These are phyloP conservation scores for Andrena dorsata DNA, from an alignment of 2,888 invertebrate species.

Conservation along the genomic window DNA sequence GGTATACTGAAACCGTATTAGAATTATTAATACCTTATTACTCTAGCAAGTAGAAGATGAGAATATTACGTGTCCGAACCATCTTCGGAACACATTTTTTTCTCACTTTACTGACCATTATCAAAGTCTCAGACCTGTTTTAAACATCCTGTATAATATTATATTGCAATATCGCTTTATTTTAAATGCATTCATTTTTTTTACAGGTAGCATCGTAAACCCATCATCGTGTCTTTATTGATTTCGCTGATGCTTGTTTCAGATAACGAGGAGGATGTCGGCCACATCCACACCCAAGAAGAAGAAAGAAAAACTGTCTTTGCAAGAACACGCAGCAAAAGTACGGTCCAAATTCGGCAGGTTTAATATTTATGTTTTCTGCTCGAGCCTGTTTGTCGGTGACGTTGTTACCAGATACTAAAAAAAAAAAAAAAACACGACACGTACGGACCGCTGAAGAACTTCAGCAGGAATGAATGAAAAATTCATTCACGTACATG, in stretches of 20 bases:
- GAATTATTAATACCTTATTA: too few relatives aligned
- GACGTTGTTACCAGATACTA: constrained; percentile 44
- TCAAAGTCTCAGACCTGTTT: too few relatives aligned
- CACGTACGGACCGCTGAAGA: background rate
- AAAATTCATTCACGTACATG: constrained; percentile 5
- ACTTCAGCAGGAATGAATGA: background rate
- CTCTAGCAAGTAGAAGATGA: too few relatives aligned
- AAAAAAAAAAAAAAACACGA: constrained; percentile 21
- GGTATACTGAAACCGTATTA: too few relatives aligned
- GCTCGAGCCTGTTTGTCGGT: constrained; percentile 38
- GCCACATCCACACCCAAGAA: background rate
- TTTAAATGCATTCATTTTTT: background rate
- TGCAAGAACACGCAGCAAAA: constrained; percentile 6
- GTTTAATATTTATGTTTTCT: constrained; percentile 53
- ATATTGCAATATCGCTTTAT: background rate
- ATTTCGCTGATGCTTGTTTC: constrained; percentile 17
- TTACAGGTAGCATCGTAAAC: constrained; percentile 9
- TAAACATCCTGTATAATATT: too few relatives aligned
- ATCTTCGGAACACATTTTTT: too few relatives aligned
- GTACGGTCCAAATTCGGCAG: constrained; percentile 41
- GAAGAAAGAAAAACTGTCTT: constrained; percentile 27
- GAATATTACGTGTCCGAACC: too few relatives aligned
- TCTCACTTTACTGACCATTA: too few relatives aligned
- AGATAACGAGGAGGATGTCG: constrained; percentile 40
- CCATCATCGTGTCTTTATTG: constrained; percentile 8